A percentile compares a stretch with the other conserved stretches of the same genome.
These are phyloP conservation scores for Linyphia triangularis DNA, from an alignment of 2,888 invertebrate genomes.

Conservation along the genomic window DNA sequence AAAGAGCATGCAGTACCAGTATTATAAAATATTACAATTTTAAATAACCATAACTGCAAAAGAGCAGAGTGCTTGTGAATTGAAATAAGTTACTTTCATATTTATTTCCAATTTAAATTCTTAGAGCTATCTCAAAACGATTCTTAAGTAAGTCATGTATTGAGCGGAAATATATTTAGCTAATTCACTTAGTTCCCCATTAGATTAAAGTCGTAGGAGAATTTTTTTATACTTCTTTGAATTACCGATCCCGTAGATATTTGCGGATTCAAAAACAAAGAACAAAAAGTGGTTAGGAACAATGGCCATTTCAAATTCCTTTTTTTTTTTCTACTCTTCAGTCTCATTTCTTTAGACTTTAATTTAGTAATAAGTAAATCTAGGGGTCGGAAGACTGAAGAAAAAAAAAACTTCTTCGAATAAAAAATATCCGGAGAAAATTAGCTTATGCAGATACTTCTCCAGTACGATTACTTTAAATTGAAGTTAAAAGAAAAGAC, in stretches of 20 bases:
- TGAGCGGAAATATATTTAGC: slow-evolving; percentile 43
- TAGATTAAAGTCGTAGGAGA: slow-evolving; percentile 1
- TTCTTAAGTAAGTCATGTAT: slow-evolving; percentile 26
- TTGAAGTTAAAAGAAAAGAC: slow-evolving; percentile 30
- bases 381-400: neutral
- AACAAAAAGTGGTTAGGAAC: slow-evolving; percentile 12
- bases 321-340: neutral
- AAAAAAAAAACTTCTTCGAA: slow-evolving; percentile 3
- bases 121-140: slow-evolving; percentile 19
- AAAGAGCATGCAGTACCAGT: too few relatives aligned
- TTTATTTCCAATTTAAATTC: neutral
- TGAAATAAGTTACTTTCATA: neutral
- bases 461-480: slow-evolving; percentile 54
- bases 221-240: neutral
- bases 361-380: slow-evolving; percentile 33
- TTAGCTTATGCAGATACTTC: slow-evolving; percentile 71
- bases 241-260: neutral
- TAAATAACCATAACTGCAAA: too few relatives aligned
- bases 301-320: neutral
- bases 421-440: slow-evolving; percentile 39
- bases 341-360: neutral
- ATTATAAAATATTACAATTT: too few relatives aligned
- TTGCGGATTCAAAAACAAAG: neutral
- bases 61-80: neutral
- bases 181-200: slow-evolving; percentile 41